Conservation (phyloP, 1,140 invertebrate genomes). For the Diabrotica undecimpunctata region DNA sequence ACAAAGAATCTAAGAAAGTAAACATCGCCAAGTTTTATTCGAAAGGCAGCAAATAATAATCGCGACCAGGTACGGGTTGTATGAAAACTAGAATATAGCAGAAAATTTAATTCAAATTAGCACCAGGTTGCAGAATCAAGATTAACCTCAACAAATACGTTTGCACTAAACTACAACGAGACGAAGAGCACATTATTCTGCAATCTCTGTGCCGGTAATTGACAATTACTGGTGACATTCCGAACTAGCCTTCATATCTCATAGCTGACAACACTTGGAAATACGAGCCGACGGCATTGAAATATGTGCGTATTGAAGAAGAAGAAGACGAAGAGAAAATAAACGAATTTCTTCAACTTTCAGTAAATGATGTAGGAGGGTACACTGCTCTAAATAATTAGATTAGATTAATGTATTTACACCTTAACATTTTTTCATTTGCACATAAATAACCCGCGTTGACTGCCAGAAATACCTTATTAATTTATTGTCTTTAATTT, state of each 20-base stretch:
- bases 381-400: no score
- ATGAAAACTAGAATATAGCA: no score
- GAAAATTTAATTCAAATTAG: background rate
- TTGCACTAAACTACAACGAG: background rate
- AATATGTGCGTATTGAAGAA: conserved; percentile 11
- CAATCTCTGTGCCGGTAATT: conserved; percentile 2
- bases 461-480: no score
- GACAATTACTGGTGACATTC: conserved; percentile 13
- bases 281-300: conserved; percentile 6
- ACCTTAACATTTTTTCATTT: no score
- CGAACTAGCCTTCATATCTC: conserved; percentile 11
- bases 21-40: no score
- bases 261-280: conserved; percentile 15
- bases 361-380: background rate
- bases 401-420: no score
- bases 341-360: background rate
- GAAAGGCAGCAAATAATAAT: no score
- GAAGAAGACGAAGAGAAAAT: background rate
- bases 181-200: background rate
- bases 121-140: background rate
- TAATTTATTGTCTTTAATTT: no score
- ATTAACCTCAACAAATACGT: background rate
- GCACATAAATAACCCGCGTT: no score
- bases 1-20: no score
- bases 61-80: no score